Conservation (phyloP, 2,797 vertebrate genomes). For the Spinus pinus region DNA sequence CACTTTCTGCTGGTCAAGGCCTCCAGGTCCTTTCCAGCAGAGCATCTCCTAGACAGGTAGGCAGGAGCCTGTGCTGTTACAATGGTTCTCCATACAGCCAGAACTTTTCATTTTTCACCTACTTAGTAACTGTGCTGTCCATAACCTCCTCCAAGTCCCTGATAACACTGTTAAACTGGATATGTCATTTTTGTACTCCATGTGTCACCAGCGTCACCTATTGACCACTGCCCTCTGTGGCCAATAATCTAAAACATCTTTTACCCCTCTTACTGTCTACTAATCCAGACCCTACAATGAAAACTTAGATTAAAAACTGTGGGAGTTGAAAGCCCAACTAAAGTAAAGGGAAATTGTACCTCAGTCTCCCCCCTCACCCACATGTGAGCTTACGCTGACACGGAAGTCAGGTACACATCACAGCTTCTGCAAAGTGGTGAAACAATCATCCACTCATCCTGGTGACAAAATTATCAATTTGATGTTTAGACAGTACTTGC, state of each 20-base stretch:
- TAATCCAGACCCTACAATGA: neutral
- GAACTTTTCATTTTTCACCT: neutral
- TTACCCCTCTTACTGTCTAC: neutral
- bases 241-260: neutral
- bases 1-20: no score
- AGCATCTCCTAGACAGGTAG: neutral
- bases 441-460: neutral
- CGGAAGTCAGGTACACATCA: neutral
- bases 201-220: neutral
- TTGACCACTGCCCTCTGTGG: neutral
- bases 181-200: neutral
- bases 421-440: neutral
- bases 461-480: neutral
- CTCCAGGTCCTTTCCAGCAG: neutral
- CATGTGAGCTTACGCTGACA: neutral
- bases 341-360: neutral
- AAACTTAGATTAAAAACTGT: neutral
- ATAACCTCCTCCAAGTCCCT: neutral
- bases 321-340: neutral
- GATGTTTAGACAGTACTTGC: neutral
- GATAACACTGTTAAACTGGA: neutral
- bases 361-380: neutral
- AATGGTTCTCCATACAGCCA: neutral
- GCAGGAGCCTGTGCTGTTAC: neutral
- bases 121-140: neutral